These are phyloP conservation scores for Gerris lacustris DNA, from an alignment of 2,888 invertebrate genomes.

Conservation along the genomic window DNA sequence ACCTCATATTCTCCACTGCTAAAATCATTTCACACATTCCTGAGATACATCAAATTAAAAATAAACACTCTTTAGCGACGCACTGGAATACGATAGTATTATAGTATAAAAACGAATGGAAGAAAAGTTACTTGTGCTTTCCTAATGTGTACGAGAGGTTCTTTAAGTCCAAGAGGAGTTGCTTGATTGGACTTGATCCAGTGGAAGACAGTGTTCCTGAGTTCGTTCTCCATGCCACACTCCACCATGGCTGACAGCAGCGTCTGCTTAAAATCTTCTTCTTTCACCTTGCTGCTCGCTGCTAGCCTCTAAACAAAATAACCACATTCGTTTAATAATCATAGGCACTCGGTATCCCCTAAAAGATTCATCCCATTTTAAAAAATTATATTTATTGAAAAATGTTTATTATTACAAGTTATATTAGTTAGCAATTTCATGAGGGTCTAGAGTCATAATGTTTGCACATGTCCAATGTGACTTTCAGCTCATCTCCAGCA, in stretches of 20 bases:
- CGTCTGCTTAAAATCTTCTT: conserved; percentile 64
- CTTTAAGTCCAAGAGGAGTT: conserved; percentile 38
- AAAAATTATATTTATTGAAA: too few relatives aligned
- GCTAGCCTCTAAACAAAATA: conserved; percentile 52
- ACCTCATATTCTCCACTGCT: too few relatives aligned
- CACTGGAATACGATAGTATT: too few relatives aligned
- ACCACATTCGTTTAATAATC: too few relatives aligned
- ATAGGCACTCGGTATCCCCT: too few relatives aligned
- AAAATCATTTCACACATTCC: too few relatives aligned
- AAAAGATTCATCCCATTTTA: too few relatives aligned
- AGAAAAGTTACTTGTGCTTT: conserved; percentile 57
- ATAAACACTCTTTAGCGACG: too few relatives aligned
- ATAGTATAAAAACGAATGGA: too few relatives aligned
- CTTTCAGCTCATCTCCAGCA: too few relatives aligned
- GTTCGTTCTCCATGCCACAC: conserved; percentile 66
- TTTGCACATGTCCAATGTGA: too few relatives aligned
- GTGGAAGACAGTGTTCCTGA: conserved; percentile 72
- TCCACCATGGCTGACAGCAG: conserved; percentile 62
- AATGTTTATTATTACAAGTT: background rate
- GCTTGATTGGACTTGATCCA: conserved; percentile 49
- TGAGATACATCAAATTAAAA: too few relatives aligned
- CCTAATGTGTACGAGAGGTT: conserved; percentile 60
- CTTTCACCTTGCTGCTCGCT: conserved; percentile 60
- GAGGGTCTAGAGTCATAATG: background rate
- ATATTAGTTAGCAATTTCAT: background rate